Conservation (phyloP, 2,797 vertebrate genomes). For the Lutra lutra region DNA sequence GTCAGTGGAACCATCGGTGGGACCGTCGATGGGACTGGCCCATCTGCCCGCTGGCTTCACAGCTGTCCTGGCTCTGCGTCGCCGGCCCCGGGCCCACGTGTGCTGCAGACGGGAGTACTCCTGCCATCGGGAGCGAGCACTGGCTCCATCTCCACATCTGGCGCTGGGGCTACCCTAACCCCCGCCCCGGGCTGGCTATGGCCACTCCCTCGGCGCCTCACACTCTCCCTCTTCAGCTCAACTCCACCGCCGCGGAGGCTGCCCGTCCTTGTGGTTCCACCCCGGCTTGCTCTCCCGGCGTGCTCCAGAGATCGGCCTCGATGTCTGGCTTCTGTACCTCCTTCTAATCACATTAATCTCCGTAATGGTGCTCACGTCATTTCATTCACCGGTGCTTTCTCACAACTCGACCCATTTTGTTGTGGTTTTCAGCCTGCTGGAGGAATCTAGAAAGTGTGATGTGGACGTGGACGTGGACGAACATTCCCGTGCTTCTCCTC, state of each 20-base stretch:
- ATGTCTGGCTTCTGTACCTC: slow-evolving; percentile 30
- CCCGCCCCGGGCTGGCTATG: rapidly evolving
- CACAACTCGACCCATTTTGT: slow-evolving; percentile 57
- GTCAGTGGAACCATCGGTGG: too few relatives aligned
- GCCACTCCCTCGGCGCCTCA: too few relatives aligned
- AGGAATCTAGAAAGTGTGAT: slow-evolving; percentile 43
- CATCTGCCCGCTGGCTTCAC: not conserved
- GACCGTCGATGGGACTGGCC: not conserved
- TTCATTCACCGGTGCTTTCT: slow-evolving; percentile 65
- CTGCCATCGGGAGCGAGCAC: slow-evolving; percentile 53
- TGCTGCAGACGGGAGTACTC: slow-evolving; percentile 2
- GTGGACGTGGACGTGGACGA: slow-evolving; percentile 33
- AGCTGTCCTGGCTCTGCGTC: not conserved
- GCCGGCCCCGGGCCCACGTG: not conserved
- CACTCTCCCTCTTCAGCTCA: not conserved
- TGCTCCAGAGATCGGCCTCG: not conserved
- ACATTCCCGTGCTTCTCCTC: not conserved
- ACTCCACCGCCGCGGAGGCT: slow-evolving; percentile 70
- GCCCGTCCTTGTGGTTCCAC: slow-evolving; percentile 67
- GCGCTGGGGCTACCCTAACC: not conserved
- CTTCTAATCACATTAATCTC: slow-evolving; percentile 60
- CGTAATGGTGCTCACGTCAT: slow-evolving; percentile 69
- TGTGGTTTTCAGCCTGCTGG: slow-evolving; percentile 58
- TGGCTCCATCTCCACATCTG: not conserved
- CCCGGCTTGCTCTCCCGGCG: slow-evolving; percentile 67